Evolutionary conservation across 2,113 vertebrate species (phyloP).

Genomic region (Percina caprodes): DNA sequence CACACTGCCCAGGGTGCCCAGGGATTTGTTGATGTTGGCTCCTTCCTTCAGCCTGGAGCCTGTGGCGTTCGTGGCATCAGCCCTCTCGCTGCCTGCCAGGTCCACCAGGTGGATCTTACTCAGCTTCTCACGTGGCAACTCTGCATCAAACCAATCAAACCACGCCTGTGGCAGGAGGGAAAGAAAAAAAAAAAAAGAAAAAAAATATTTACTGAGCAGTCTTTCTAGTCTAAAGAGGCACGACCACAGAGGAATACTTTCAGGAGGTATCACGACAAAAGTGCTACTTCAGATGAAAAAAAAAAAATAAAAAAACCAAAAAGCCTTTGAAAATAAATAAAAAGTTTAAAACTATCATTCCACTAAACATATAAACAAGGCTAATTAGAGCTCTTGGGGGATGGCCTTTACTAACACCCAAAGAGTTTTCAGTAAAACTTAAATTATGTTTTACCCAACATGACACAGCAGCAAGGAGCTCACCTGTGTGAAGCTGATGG

Average conservation of each 20-base stretch:
- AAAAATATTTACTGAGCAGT: neutral
- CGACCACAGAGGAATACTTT: slow-evolving; percentile 40
- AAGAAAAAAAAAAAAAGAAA: neutral
- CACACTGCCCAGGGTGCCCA: slow-evolving; percentile 95
- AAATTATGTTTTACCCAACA: neutral
- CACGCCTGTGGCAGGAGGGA: slow-evolving; percentile 87
- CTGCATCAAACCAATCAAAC: slow-evolving; percentile 94
- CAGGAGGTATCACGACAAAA: slow-evolving; percentile 14
- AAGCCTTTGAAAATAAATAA: slow-evolving; percentile 51
- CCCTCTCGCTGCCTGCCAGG: slow-evolving; percentile 94
- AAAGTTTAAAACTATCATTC: slow-evolving; percentile 14
- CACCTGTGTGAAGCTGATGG: slow-evolving; percentile 96
- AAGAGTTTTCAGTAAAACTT: slow-evolving; percentile 14
- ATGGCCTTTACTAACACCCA: slow-evolving; percentile 16
- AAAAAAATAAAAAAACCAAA: neutral
- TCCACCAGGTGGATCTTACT: slow-evolving; percentile 99
- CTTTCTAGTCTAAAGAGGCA: slow-evolving; percentile 32
- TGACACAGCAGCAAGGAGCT: neutral
- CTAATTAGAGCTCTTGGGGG: slow-evolving; percentile 48
- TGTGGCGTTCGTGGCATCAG: slow-evolving; percentile 88
- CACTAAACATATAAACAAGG: slow-evolving; percentile 39
- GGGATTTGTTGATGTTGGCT: slow-evolving; percentile 96
- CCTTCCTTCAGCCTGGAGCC: slow-evolving; percentile 93
- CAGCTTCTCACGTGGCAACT: slow-evolving; percentile 92
- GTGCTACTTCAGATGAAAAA: slow-evolving; percentile 13